A percentile compares a stretch with the other conserved stretches of the same genome.
These are phyloP conservation scores for Musca domestica DNA, from an alignment of 1,140 invertebrate genomes.

Conservation along the genomic window DNA sequence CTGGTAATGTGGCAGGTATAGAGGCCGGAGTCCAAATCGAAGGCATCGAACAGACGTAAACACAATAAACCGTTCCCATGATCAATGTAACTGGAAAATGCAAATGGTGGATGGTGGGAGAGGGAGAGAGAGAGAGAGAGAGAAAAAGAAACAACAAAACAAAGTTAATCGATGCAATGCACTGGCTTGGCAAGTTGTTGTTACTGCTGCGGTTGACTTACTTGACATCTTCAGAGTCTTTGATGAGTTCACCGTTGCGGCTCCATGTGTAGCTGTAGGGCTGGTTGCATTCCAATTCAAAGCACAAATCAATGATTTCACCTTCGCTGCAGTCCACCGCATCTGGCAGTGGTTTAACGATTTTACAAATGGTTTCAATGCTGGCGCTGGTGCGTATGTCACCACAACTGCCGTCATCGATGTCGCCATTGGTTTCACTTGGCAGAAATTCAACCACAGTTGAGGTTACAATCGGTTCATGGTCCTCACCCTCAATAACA, in stretches of 20 bases:
- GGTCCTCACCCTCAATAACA: slow-evolving; percentile 65
- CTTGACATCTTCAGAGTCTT: slow-evolving; percentile 64
- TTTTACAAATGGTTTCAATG: slow-evolving; percentile 20
- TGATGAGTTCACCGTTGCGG: slow-evolving; percentile 66
- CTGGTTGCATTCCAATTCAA: slow-evolving; percentile 56
- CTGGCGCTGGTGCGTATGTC: not conserved
- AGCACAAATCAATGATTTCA: slow-evolving; percentile 60
- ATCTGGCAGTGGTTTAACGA: slow-evolving; percentile 43
- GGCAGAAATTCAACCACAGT: slow-evolving; percentile 3
- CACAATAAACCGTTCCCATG: slow-evolving; percentile 62
- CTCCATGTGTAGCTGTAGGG: slow-evolving; percentile 71
- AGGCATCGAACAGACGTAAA: slow-evolving; percentile 65
- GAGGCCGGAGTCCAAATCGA: slow-evolving; percentile 67
- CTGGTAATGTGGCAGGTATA: slow-evolving; percentile 65
- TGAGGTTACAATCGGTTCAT: slow-evolving; percentile 56
- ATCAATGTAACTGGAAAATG: slow-evolving; percentile 62
- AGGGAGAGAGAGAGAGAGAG: slow-evolving; percentile 2
- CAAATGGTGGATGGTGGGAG: too few species aligned
- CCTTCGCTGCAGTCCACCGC: slow-evolving; percentile 58
- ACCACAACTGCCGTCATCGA: not conserved
- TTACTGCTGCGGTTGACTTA: slow-evolving; percentile 27
- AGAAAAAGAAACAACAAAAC: not conserved
- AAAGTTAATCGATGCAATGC: not conserved
- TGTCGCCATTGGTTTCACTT: not conserved
- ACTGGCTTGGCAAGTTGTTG: not conserved